phyloP scores from a whole-genome alignment of 2,888 invertebrate genomes.

The Ceramica pisi region DNA sequence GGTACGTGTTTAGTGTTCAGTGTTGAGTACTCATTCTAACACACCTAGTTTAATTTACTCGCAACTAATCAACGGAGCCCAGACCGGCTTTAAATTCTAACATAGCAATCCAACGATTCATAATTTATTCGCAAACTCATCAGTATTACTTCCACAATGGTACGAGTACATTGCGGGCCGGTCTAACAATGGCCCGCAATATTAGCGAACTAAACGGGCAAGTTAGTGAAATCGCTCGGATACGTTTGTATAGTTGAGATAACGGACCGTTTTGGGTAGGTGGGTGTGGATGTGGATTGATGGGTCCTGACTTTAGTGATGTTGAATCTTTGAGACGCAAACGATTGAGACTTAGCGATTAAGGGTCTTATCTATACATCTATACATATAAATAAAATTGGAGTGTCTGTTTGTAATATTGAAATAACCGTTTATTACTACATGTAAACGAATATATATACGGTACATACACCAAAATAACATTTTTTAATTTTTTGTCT shows the following conservation, averaged over 20 bases:
- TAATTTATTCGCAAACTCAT: constrained; percentile 82
- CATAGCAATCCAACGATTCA: constrained; percentile 68
- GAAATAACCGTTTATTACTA: too few relatives aligned
- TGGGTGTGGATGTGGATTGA: constrained; percentile 8
- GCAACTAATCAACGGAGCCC: constrained; percentile 47
- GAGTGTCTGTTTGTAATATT: too few relatives aligned
- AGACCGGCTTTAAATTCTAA: constrained; percentile 53
- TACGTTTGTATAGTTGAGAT: constrained; percentile 74
- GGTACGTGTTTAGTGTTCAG: too few relatives aligned
- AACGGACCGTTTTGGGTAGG: constrained; percentile 12
- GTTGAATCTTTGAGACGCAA: constrained; percentile 5
- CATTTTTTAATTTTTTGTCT: too few relatives aligned
- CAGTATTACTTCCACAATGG: constrained; percentile 75
- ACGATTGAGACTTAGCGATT: not conserved
- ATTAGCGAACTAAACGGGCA: constrained; percentile 65
- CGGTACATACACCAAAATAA: too few relatives aligned
- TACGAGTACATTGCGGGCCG: constrained; percentile 70
- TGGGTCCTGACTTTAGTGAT: constrained; percentile 3
- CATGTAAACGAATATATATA: too few relatives aligned
- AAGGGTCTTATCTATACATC: not conserved
- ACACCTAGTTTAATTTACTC: constrained; percentile 51
- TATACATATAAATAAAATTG: too few relatives aligned
- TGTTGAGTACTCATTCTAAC: too few relatives aligned
- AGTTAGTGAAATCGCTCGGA: constrained; percentile 74
- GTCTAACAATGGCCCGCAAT: constrained; percentile 68